Percentiles rank a stretch among this genome's conserved stretches.
Conservation (phyloP, 2,797 vertebrate genomes). For the Tadarida brasiliensis region DNA sequence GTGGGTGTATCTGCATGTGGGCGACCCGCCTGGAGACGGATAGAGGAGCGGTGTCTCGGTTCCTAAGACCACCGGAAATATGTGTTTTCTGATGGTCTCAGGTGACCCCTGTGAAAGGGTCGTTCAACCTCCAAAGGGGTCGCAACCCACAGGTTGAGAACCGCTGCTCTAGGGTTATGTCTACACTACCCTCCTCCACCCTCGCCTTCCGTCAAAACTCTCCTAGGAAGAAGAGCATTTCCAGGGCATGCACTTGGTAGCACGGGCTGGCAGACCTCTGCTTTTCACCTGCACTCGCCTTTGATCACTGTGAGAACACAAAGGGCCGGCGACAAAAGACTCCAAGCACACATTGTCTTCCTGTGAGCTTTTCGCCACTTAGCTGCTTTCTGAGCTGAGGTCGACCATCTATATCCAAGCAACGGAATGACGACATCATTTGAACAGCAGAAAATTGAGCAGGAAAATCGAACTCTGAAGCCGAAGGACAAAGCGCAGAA, state of each 20-base stretch:
- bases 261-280: neutral
- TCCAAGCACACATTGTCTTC: neutral
- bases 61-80: no score
- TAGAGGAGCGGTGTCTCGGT: no score
- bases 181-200: neutral
- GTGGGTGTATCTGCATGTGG: no score
- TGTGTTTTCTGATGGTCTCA: no score
- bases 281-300: neutral
- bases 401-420: constrained; percentile 25
- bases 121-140: no score
- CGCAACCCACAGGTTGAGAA: no score
- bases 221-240: neutral
- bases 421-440: neutral
- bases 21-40: no score
- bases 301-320: constrained; percentile 14
- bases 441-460: constrained; percentile 69
- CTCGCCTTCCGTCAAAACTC: neutral
- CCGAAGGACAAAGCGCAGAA: constrained; percentile 60
- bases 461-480: constrained; percentile 62
- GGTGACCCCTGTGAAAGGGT: no score
- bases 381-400: constrained; percentile 18
- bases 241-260: neutral
- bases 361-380: neutral
- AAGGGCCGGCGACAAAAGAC: neutral
- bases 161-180: neutral